Conservation (phyloP, 2,113 vertebrate species). For the Ceratotherium simum region DNA sequence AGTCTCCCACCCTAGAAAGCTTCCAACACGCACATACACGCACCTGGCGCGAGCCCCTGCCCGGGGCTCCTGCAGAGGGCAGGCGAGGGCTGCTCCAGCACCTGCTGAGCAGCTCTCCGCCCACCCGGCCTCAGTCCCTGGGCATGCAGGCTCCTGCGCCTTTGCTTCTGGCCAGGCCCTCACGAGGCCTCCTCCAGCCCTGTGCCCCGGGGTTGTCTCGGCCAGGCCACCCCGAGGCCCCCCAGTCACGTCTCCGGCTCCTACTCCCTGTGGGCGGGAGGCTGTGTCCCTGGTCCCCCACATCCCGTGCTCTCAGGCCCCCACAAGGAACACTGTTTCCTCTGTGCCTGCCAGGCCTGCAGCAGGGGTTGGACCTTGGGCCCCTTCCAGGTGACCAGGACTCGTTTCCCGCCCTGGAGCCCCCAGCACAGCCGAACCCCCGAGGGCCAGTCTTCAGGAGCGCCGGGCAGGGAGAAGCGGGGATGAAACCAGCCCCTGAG, state of each 20-base stretch:
- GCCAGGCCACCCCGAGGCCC: no score
- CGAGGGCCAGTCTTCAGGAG: background rate
- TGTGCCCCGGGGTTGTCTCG: accelerated
- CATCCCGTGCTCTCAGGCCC: background rate
- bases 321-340: background rate
- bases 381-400: background rate
- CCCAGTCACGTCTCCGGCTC: background rate
- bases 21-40: background rate
- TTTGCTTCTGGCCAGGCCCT: background rate
- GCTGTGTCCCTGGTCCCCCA: no score
- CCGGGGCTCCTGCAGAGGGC: background rate
- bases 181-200: background rate
- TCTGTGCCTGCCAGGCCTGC: background rate
- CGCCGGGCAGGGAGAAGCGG: no score
- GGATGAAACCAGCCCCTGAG: background rate
- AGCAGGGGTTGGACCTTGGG: background rate
- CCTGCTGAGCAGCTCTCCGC: background rate
- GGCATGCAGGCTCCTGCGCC: accelerated
- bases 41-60: background rate
- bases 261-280: background rate
- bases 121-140: background rate
- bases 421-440: background rate
- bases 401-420: background rate
- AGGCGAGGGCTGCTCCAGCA: background rate
- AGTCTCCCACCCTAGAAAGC: background rate